Base-by-base conservation (phyloP, 1,140 invertebrate genomes). In the Drosophila biarmipes region DNA sequence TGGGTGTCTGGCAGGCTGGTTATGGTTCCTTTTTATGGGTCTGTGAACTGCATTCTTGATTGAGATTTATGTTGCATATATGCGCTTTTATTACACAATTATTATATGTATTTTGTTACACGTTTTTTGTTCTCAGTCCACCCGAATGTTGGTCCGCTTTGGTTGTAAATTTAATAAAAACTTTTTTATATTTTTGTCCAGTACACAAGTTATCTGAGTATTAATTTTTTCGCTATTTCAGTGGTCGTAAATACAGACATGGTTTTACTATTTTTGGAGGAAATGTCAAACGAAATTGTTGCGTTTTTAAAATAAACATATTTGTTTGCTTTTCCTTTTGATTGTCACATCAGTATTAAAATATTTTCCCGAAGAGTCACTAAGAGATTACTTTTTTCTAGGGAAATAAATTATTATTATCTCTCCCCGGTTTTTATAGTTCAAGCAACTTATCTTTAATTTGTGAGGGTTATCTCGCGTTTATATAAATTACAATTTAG, bases 21-120 rank as follows among this genome's bases (percentile, higher is more conserved):
- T 54, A 15, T 62, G 48, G 40, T 64, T 73, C 35, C n/a, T 67
- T 27, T 37, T 69, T 45, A 66, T 58, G 45, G 35, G 43, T 73
- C 67, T 62, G 53, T 43, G 53, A 59, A 68, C 64, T 86, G 81
- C 81, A 86, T 61, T 82, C 58, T 68, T 87, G 46, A 86, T 86
- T 86, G 74, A 87, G 81, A 86, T 86, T 86, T 87, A 86, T 87
- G 73, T 77, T 71, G 62, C 69, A 64, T 51, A 59, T 29, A 59
- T 43, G 35, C 24, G 37, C 43, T 54, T 53, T 17, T 57, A 62
- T 54, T 48, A 42, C 31, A 46, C 12, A 56, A 42, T 51, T 51
- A 40, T 38, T 49, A 0, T 24, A 24, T 35, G n/a, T n/a, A 21
- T 43, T 49, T 43, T 52, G 19, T 43, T 3, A 31, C 19, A 57